Evolutionary conservation across 2,113 vertebrate species (phyloP).

Genomic region (Motacilla alba): DNA sequence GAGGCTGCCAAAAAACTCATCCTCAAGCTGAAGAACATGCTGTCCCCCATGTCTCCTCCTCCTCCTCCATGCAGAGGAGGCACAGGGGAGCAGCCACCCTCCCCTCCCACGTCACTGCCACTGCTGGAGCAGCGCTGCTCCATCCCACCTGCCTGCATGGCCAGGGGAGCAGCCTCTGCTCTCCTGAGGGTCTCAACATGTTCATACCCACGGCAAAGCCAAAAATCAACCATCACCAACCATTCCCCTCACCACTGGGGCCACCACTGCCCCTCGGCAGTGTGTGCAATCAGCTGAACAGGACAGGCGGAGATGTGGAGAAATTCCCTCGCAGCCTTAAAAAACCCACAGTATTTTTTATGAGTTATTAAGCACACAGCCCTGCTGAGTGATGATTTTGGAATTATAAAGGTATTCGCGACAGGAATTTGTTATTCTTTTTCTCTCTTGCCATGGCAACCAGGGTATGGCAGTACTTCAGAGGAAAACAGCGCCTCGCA

Average conservation of each 20-base stretch:
- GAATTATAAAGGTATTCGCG: conserved; percentile 17
- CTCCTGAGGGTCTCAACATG: background rate
- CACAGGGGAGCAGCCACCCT: background rate
- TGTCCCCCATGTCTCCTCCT: background rate
- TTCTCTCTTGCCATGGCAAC: conserved; percentile 61
- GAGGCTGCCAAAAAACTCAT: background rate
- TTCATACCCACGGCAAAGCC: background rate
- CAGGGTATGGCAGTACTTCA: background rate
- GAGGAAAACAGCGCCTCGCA: background rate
- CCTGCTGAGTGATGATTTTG: conserved; percentile 37
- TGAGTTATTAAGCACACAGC: conserved; percentile 44
- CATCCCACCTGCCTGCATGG: background rate
- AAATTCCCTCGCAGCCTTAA: background rate
- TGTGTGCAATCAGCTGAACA: background rate
- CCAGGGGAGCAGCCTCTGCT: background rate
- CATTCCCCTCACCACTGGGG: background rate
- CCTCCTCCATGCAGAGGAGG: fast-evolving
- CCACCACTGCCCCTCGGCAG: background rate
- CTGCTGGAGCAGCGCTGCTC: background rate
- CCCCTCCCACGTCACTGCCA: fast-evolving
- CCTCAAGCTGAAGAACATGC: background rate
- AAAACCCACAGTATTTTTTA: conserved; percentile 1
- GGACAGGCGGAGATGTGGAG: background rate
- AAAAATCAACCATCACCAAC: background rate
- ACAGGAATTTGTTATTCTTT: conserved; percentile 48